Percentiles rank a stretch among this genome's conserved stretches.
phyloP scores from a whole-genome alignment of 2,888 invertebrate genomes.

The Phrixothrix hirtus region DNA sequence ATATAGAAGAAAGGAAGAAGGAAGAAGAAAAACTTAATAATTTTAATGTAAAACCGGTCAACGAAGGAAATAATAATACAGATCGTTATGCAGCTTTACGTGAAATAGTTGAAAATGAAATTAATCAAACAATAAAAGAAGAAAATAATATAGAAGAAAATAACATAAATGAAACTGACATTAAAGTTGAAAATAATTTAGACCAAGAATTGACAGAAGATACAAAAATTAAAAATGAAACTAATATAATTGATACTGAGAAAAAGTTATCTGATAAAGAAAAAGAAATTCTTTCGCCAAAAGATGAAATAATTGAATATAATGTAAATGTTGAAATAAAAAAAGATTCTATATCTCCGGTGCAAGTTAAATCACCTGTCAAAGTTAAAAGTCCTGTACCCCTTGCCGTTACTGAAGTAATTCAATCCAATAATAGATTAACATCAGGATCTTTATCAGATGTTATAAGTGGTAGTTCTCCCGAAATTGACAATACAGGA shows the following conservation, averaged over 20 bases:
- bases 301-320: conserved; percentile 35
- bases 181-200: conserved; percentile 38
- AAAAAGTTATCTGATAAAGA: conserved; percentile 35
- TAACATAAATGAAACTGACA: conserved; percentile 53
- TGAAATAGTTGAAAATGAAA: conserved; percentile 68
- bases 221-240: conserved; percentile 36
- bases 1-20: conserved; percentile 36
- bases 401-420: conserved; percentile 49
- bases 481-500: conserved; percentile 62
- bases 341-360: conserved; percentile 31
- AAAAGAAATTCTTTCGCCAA: conserved; percentile 33
- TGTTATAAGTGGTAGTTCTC: conserved; percentile 66
- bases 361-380: conserved; percentile 41
- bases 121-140: conserved; percentile 48
- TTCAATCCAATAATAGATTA: conserved; percentile 50
- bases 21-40: conserved; percentile 34
- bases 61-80: conserved; percentile 14
- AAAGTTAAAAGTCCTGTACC: conserved; percentile 56
- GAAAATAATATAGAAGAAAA: conserved; percentile 45
- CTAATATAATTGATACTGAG: conserved; percentile 40
- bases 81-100: conserved; percentile 83
- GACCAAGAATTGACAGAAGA: conserved; percentile 32
- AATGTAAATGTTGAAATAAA: conserved; percentile 25
- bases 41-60: conserved; percentile 33
- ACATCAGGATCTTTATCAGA: conserved; percentile 68